Evolutionary conservation across 2,888 invertebrate genomes (phyloP), one percentile per base, ranked within the genome.

Genomic region (Aethes cnicana): DNA sequence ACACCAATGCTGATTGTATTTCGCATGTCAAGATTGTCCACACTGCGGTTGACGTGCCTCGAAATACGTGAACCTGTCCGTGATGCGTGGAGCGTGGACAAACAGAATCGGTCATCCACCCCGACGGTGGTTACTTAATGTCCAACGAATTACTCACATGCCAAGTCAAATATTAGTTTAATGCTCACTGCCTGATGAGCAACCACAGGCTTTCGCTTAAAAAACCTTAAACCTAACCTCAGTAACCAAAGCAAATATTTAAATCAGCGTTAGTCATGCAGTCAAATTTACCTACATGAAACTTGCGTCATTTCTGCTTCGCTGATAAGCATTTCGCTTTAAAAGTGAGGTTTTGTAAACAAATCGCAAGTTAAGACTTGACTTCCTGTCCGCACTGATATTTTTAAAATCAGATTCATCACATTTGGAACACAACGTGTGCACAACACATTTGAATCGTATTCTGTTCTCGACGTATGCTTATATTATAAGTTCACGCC

Each of bases 51-150:
- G 56, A 50, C 57, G 54, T 48, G 61, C 58, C 70, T 75, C 69
- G 65, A 75, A 79, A 76, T 72, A 74, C 71, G 70, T 68, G 70
- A 70, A 72, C 72, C 70, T 77, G 76, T 66, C 74, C 71, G 72
- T 68, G 64, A 61, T 58, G 53, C 65, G 61, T 66, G 68, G 63
- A 73, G 53, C 65, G 61, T 66, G 68, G 63, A 73, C 84, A 82
- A 84, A 84, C 75, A 80, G 53, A 62, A 57, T 55, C 77, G 89
- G 87, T 88, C 88, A 74, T 78, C 80, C 71, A 88, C 88, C 87
- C 72, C 72, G 64, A 48, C 66, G 58, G 63, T 79, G 69, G 80
- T 84, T 87, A 87, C 82, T 84, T 84, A 81, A 86, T 82, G 80
- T 74, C 71, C 73, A 70, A 68, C 66, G 65, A 72, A 82, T 87